Conservation (phyloP, 2,888 invertebrate genomes). For the Drosophila falleni region DNA sequence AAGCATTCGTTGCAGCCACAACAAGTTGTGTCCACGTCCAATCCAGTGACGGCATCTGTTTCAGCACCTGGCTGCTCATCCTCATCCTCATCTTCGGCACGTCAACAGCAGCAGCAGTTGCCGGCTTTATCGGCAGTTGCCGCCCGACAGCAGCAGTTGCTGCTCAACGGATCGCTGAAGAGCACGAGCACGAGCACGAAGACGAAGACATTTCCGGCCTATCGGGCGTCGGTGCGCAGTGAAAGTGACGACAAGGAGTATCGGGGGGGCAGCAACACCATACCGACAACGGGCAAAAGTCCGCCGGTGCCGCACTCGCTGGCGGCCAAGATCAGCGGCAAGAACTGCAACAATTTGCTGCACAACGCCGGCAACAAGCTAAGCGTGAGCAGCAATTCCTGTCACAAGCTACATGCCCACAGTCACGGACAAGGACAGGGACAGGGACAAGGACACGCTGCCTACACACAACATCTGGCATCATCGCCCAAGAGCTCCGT, state of each 20-base stretch:
- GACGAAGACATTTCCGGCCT: slow-evolving; percentile 83
- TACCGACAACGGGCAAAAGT: slow-evolving; percentile 76
- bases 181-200: slow-evolving; percentile 81
- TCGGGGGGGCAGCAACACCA: slow-evolving; percentile 63
- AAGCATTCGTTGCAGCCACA: slow-evolving; percentile 79
- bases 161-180: slow-evolving; percentile 84
- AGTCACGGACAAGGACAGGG: slow-evolving; percentile 54
- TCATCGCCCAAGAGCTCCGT: slow-evolving; percentile 83
- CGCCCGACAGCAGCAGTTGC: slow-evolving; percentile 73
- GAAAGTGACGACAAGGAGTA: slow-evolving; percentile 83
- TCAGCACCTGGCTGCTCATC: slow-evolving; percentile 59
- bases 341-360: slow-evolving; percentile 83
- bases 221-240: slow-evolving; percentile 84
- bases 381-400: slow-evolving; percentile 80
- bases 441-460: slow-evolving; percentile 40
- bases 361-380: slow-evolving; percentile 78
- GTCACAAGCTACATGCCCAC: slow-evolving; percentile 76
- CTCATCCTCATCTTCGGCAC: slow-evolving; percentile 52
- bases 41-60: slow-evolving; percentile 39
- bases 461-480: slow-evolving; percentile 58
- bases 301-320: slow-evolving; percentile 79
- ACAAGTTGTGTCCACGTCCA: slow-evolving; percentile 32
- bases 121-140: slow-evolving; percentile 75
- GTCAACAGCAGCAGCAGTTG: slow-evolving; percentile 61
- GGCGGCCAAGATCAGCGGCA: slow-evolving; percentile 84